Conservation (phyloP, 1,140 invertebrate species). For the Teleogryllus occipitalis region DNA sequence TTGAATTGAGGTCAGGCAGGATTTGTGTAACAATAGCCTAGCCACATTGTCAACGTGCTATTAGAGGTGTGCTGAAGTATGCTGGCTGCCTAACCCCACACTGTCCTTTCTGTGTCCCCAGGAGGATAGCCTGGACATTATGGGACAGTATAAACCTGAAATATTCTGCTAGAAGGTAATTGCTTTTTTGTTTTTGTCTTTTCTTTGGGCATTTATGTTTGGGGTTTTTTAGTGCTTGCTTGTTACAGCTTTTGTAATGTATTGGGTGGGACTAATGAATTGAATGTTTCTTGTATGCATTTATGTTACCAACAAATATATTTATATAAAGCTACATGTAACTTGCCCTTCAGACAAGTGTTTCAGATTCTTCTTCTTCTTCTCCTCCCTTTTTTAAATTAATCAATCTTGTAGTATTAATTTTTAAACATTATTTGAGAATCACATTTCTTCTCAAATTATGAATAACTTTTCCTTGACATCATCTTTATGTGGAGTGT, state of each 20-base stretch:
- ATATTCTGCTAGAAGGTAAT: constrained; percentile 73
- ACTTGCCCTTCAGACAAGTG: too few species aligned
- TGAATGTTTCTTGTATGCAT: neutral
- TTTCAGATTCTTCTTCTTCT: too few species aligned
- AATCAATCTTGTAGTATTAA: too few species aligned
- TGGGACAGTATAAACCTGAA: constrained; percentile 74
- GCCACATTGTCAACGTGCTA: neutral
- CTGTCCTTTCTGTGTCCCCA: constrained; percentile 32
- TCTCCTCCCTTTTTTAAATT: too few species aligned
- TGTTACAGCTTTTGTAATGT: constrained; percentile 11
- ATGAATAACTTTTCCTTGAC: too few species aligned
- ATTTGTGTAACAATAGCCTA: neutral
- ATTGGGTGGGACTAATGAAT: constrained; percentile 5
- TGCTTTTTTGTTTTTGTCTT: constrained; percentile 26
- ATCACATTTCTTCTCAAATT: too few species aligned
- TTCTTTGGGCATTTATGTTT: constrained; percentile 13
- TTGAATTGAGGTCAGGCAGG: neutral
- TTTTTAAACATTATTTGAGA: too few species aligned
- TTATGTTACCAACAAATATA: too few species aligned
- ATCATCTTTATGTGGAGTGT: too few species aligned
- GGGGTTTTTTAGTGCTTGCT: constrained; percentile 25
- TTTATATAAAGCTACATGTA: too few species aligned
- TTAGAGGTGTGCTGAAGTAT: neutral
- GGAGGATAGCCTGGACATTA: constrained; percentile 73
- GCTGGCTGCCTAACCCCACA: constrained; percentile 12